phyloP scores from a whole-genome alignment of 2,797 vertebrate genomes.

The Gastrophryne carolinensis region DNA sequence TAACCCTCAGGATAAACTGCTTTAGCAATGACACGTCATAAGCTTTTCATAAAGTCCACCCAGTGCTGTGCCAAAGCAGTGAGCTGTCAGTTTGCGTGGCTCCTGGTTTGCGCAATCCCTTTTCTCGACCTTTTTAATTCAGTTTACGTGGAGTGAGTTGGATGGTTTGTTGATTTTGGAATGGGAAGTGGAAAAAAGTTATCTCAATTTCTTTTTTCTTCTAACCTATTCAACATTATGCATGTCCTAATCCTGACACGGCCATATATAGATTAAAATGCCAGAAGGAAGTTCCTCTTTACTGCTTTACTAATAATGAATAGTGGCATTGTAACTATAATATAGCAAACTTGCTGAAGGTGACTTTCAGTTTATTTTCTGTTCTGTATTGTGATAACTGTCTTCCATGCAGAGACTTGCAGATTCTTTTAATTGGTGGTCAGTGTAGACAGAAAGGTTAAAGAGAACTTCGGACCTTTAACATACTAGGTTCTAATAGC shows the following conservation, averaged over 20 bases:
- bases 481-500: no score
- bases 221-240: not conserved
- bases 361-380: no score
- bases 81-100: slow-evolving; percentile 21
- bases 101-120: not conserved
- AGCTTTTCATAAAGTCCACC: slow-evolving; percentile 26
- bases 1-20: slow-evolving; percentile 43
- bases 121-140: slow-evolving; percentile 30
- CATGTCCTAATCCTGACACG: not conserved
- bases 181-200: slow-evolving; percentile 36
- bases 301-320: no score
- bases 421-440: no score
- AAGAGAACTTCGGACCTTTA: no score
- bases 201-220: not conserved
- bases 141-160: slow-evolving; percentile 26
- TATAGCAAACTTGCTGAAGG: no score
- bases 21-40: slow-evolving; percentile 36
- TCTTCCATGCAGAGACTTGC: no score
- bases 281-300: not conserved
- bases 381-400: no score
- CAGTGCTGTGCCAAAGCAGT: slow-evolving; percentile 31
- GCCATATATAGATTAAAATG: slow-evolving; percentile 4
- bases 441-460: no score
- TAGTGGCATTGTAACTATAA: no score
- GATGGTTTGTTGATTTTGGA: slow-evolving; percentile 38